A percentile compares a stretch with the other conserved stretches of the same genome.
phyloP scores from a whole-genome alignment of 2,888 invertebrate genomes.

The Salticus scenicus region DNA sequence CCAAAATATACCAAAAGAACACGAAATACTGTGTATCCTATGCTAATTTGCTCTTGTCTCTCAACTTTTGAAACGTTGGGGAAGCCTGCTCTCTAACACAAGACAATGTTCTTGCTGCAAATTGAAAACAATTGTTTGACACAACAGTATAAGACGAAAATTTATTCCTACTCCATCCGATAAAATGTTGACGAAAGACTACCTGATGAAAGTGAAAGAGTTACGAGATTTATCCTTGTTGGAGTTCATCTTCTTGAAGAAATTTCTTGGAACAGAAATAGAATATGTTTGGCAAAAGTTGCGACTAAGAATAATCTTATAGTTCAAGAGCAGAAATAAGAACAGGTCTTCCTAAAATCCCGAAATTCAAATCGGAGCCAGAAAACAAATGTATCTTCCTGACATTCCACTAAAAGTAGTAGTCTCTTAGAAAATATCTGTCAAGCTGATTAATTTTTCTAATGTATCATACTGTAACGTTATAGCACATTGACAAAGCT shows the following conservation, averaged over 20 bases:
- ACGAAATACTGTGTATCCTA: too few species aligned
- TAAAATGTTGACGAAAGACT: conserved; percentile 6
- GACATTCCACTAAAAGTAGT: neutral
- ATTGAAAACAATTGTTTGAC: too few species aligned
- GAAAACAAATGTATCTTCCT: neutral
- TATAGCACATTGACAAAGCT: too few species aligned
- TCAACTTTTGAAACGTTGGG: too few species aligned
- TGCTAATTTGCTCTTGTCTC: too few species aligned
- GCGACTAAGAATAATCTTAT: neutral
- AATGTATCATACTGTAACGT: too few species aligned
- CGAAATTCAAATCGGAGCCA: neutral
- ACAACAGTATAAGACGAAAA: too few species aligned
- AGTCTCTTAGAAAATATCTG: too few species aligned
- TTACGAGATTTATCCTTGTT: neutral
- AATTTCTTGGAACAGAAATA: neutral
- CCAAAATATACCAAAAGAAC: too few species aligned
- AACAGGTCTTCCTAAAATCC: neutral
- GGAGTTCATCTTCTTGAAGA: neutral
- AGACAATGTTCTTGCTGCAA: too few species aligned
- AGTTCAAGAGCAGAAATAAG: neutral
- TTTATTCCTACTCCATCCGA: neutral
- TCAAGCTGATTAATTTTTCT: too few species aligned
- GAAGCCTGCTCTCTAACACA: too few species aligned
- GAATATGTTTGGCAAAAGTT: conserved; percentile 1
- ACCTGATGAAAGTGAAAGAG: neutral